Base-by-base conservation (phyloP, 2,888 invertebrate genomes). In the Scaptomyza reducta region DNA sequence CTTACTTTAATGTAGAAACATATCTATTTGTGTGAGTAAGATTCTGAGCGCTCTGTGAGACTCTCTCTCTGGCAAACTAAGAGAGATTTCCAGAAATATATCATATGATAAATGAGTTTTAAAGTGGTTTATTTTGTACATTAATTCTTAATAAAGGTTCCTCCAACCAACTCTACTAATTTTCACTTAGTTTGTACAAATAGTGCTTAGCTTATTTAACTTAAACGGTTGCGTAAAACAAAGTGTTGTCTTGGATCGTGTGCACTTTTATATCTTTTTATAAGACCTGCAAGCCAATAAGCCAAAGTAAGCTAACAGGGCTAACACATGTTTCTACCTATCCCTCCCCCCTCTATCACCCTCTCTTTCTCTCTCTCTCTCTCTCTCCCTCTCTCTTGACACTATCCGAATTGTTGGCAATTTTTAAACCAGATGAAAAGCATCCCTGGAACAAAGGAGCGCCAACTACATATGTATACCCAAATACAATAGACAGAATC, bases 371-470 rank as follows among this genome's bases (percentile, higher is more conserved):
- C 18, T 6, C 13, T 7, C 22, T 1, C 4, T 31, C 2, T 10
- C 18, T 6, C 13, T 7, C 22, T 1, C 4, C 16, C 40, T n/a
- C n/a, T n/a, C 6, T 6, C 10, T 10, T 1, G 18, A 33, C 44
- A 44, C 18, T 50, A 25, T 29, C 56, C 62, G 66, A 66, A 73
- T 69, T 70, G 74, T 62, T 77, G 47, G 59, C 60, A 58, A 64
- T 80, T 81, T 80, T 86, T 55, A 64, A 80, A 69, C 74, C 70
- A 73, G 70, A 67, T 67, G 51, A 55, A 57, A 65, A 79, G 69
- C 80, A 68, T 47, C 38, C 47, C 59, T 50, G 14, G n/a, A 40
- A 40, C 47, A 54, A 57, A 74, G 70, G 70, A 74, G 66, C 40
- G 42, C 38, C 16, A 40, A 33, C 4, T 53, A 71, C 72, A 63